These are phyloP conservation scores for Phenganax marumi DNA, from an alignment of 92 coral and sea anemone genomes.

Conservation along the genomic window DNA sequence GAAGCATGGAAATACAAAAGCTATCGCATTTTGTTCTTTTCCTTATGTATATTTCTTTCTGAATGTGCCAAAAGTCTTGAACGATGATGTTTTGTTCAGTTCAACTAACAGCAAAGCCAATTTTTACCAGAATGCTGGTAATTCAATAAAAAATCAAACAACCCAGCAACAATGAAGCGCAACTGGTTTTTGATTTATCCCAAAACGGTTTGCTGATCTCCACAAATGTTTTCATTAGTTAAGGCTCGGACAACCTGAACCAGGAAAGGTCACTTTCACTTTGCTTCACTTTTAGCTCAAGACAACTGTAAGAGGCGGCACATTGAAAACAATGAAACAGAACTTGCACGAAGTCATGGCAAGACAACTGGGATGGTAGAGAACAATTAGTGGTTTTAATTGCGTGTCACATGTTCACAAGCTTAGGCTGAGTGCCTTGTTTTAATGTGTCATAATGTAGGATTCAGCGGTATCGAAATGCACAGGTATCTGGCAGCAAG, in stretches of 20 bases:
- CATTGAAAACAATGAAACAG: constrained; percentile 1
- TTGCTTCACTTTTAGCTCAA: neutral
- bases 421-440: no score
- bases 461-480: no score
- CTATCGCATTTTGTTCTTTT: no score
- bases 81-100: constrained; percentile 9
- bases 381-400: neutral
- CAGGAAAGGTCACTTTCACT: neutral
- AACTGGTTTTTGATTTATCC: no score
- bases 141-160: neutral
- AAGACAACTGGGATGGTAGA: neutral
- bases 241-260: neutral
- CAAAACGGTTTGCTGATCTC: no score
- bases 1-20: no score
- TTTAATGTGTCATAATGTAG: no score
- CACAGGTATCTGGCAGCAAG: no score
- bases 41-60: neutral
- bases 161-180: no score
- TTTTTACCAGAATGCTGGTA: neutral
- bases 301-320: neutral
- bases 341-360: neutral
- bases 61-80: constrained; percentile 5
- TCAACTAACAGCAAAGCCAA: neutral
- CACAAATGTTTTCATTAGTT: no score
- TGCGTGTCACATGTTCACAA: no score